Base-by-base conservation (phyloP, 1,140 invertebrate species). In the Adelges cooleyi region DNA sequence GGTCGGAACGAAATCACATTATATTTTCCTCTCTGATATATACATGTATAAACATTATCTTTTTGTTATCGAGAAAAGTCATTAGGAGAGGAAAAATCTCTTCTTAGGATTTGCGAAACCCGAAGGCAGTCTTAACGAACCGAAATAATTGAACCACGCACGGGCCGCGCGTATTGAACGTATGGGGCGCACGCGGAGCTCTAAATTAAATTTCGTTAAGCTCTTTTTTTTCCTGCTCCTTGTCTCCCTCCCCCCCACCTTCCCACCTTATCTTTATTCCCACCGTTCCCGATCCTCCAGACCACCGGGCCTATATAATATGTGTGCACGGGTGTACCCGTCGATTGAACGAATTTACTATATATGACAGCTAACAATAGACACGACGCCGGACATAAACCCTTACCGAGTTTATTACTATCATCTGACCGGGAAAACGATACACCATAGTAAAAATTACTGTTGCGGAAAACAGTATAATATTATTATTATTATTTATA, bases 201-300 rank as follows among this genome's bases (percentile, higher is more conserved):
- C 56, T 62, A 62, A 62, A 62, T 62, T 62, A 62, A 62, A 62
- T 62, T 62, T 62, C 25, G 56, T 62, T 62, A 62, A 62, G 56
- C 56, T 46, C 56, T 59, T 46, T 59, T 59, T 48, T 20, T 10
- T 40, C 27, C 40, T 44, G 25, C 23, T 44, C 42, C 40, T 62
- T 62, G 23, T 46, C 23, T 62, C 44, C 17, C 25, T 48, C 46
- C 29, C n/a, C 40, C 20, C 40, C 17, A 2, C 46, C 29, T 33
- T 33, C 29, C 5, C 11, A 33, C 29, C 29, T 6, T 33, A 6
- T 33, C 29, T 33, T 33, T 33, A 5, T 33, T 11, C 29, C 29
- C 29, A 6, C 29, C n/a, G n/a, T n/a, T n/a, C n/a, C n/a, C n/a
- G n/a, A n/a, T n/a, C n/a, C n/a, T n/a, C n/a, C n/a, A n/a, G n/a